Base-by-base conservation (phyloP, 2,113 vertebrate genomes). In the Vidua chalybeata region DNA sequence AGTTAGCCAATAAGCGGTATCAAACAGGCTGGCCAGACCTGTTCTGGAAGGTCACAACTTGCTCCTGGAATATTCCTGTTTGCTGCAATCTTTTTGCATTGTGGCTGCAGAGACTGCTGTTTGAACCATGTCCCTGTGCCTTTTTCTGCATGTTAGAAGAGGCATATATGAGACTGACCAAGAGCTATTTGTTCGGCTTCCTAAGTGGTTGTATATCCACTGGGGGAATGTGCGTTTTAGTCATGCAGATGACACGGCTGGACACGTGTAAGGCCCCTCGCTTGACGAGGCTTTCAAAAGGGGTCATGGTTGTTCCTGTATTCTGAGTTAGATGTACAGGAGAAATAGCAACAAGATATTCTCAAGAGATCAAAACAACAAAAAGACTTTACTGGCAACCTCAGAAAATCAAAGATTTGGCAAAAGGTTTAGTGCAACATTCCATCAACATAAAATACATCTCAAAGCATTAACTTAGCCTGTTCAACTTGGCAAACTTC, bases 1-100 rank as follows among this genome's bases (percentile, higher is more conserved):
- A 49, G 20, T 67, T 28, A 59, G 15, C 30, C 11, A 72, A 4
- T 41, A 45, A 55, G 4, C 0, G 0, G 3, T 69, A 68, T 26
- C 49, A 61, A 79, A 62, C 19, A 35, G 27, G 11, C 27, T 73
- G 20, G 22, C 19, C 49, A 87, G 3, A 76, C 58, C 41, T 84
- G 31, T 84, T 84, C 11, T 56, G 41, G 21, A 81, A 84, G 52
- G 52, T 56, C 39, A 71, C 14, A 33, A 0, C 21, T 51, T 89
- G 18, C 11, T 87, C 30, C 56, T 52, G 52, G 39, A 77, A 54
- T 27, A 14, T 59, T 88, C 24, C 21, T 66, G 8, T 79, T 93
- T 75, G n/a, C 43, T 63, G 56, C 45, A 76, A 14, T 56, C 4
- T 31, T 73, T 66, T 28, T 37, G 12, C 67, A 24, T 11, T 61